These are phyloP conservation scores for Nemurella pictetii DNA, from an alignment of 2,888 invertebrate species.

Conservation along the genomic window DNA sequence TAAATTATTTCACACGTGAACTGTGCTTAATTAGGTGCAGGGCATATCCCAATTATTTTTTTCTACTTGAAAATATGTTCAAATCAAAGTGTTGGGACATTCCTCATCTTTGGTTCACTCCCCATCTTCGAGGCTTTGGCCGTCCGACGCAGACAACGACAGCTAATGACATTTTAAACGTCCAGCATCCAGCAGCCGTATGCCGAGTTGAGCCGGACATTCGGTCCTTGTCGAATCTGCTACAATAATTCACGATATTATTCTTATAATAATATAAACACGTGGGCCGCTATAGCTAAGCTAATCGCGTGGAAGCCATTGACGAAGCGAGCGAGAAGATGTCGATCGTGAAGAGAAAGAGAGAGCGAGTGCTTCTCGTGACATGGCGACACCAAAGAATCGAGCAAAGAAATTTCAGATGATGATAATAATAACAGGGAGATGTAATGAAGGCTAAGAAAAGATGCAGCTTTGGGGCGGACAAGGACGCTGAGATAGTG, in stretches of 20 bases:
- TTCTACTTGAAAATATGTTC: no score
- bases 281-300: neutral
- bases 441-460: conserved; percentile 2
- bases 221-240: neutral
- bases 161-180: neutral
- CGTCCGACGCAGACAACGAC: no score
- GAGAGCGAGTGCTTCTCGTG: neutral
- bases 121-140: no score
- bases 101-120: no score
- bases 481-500: neutral
- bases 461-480: neutral
- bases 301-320: neutral
- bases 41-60: no score
- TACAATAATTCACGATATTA: neutral
- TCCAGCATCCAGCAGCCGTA: neutral
- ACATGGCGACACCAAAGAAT: neutral
- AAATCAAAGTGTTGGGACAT: no score
- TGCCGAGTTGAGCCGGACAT: neutral
- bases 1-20: no score
- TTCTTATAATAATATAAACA: neutral
- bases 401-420: conserved; percentile 19
- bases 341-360: neutral
- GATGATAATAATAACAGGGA: conserved; percentile 3
- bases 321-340: neutral
- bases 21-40: no score